Evolutionary conservation across 2,113 vertebrate species (phyloP), one percentile per base, ranked within the genome.

Genomic region (Murina feae): DNA sequence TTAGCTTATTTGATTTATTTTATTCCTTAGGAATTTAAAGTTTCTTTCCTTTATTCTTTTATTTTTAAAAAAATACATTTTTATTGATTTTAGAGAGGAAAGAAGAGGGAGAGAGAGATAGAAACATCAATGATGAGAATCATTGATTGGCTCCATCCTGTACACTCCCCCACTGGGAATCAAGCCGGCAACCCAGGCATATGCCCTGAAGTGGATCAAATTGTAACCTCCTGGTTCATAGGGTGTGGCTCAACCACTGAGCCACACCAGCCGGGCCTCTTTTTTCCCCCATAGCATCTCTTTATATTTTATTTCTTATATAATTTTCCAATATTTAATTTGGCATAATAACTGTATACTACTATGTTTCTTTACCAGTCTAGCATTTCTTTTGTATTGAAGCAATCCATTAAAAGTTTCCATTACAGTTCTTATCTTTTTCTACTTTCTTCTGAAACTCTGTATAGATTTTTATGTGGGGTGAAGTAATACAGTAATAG

Each of bases 1-100:
- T 89, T 89, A 89, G 37, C 71, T 53, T 55, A 82, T 68, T 80
- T 55, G 51, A 89, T 83, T 85, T 68, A 51, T 90, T 90, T 81
- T 13, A 71, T 86, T 83, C 74, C 35, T 80, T 68, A 88, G 75
- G 71, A 82, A 9, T 90, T 85, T 83, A 86, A 81, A 35, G 5
- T 65, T 72, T 63, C 91, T 79, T 89, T 17, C 35, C 39, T 80
- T 86, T 91, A 49, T 69, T 65, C 9, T 86, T 44, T 78, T 75
- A 4, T 32, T 80, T 71, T 58, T 44, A 30, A 76, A 25, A 25
- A 58, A 60, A 60, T 11, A 60, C 25, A 60, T 60, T 60, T 60
- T 60, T 60, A 28, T 60, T 60, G 11, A 60, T 60, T 60, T 60
- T 10, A 60, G 58, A 60, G 10, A 60, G 23, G 23, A 60, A 60